phyloP scores from a whole-genome alignment of 2,797 vertebrate species.

The Toxotes lorentzi region DNA sequence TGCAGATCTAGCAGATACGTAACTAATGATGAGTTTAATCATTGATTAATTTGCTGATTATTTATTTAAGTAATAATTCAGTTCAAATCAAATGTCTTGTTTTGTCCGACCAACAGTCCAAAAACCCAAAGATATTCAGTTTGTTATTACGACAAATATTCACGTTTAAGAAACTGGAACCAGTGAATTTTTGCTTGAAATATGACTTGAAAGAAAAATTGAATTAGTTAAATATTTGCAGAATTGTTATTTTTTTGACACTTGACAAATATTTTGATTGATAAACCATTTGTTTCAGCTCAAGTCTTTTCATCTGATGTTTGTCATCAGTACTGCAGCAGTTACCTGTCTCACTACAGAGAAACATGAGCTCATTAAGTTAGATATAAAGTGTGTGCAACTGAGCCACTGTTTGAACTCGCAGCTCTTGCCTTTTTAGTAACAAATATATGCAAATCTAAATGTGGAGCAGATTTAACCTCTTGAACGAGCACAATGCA shows the following conservation, averaged over 20 bases:
- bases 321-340: background rate
- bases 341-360: background rate
- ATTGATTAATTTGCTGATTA: background rate
- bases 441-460: constrained; percentile 63
- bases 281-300: background rate
- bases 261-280: background rate
- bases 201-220: no score
- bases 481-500: background rate
- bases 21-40: background rate
- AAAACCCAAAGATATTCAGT: background rate
- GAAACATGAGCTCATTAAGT: constrained; percentile 14
- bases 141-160: background rate
- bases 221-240: background rate
- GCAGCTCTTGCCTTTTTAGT: constrained; percentile 27
- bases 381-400: background rate
- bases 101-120: no score
- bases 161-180: background rate
- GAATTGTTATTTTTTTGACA: background rate
- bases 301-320: background rate
- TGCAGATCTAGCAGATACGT: background rate
- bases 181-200: background rate
- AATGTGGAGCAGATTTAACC: constrained; percentile 40
- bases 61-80: no score
- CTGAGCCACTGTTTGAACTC: constrained; percentile 45
- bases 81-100: no score